Conservation (phyloP, 2,797 vertebrate species). For the Mormyrops boulengeri region DNA sequence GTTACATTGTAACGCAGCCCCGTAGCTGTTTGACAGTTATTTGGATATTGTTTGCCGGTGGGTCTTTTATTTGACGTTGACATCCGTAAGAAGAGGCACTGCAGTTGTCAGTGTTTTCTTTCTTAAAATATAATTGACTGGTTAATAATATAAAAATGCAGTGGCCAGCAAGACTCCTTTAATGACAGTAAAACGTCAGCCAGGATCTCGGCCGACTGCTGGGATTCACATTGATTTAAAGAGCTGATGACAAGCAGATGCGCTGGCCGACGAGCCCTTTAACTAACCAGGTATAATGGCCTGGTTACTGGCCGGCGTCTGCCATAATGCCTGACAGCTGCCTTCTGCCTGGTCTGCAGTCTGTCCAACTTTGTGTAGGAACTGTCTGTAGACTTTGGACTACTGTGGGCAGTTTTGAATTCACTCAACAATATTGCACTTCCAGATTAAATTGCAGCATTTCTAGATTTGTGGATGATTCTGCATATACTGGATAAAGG, state of each 20-base stretch:
- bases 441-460: not conserved
- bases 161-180: not conserved
- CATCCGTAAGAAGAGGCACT: not conserved
- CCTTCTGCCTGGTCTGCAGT: not conserved
- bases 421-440: not conserved
- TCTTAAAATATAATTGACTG: constrained; percentile 47
- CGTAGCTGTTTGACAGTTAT: not conserved
- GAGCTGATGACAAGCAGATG: not conserved
- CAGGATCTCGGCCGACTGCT: not conserved
- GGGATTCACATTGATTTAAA: not conserved
- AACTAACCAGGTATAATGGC: not conserved
- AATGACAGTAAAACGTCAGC: not conserved
- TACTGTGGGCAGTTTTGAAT: not conserved
- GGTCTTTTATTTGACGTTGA: not conserved
- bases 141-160: not conserved
- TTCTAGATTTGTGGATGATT: not conserved
- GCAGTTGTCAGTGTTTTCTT: not conserved
- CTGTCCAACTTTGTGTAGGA: not conserved
- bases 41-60: not conserved
- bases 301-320: not conserved
- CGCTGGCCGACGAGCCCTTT: not conserved
- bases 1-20: not conserved
- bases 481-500: not conserved
- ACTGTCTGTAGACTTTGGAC: not conserved
- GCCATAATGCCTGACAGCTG: not conserved